Evolutionary conservation across 1,140 invertebrate genomes (phyloP).

Genomic region (Lucilia sericata): DNA sequence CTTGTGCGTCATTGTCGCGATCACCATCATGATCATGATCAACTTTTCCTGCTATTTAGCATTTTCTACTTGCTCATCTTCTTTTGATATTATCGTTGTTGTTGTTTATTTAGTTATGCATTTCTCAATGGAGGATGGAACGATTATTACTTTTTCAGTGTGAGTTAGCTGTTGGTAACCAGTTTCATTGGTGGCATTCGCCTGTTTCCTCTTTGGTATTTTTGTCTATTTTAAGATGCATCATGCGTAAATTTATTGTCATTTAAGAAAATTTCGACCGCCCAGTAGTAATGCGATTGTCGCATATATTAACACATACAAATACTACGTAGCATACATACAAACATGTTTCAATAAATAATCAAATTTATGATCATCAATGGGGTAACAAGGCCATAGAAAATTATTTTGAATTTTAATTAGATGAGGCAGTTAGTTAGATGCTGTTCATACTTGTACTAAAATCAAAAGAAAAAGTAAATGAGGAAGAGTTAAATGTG

Average conservation of each 20-base stretch:
- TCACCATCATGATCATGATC: background rate
- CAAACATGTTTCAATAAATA: background rate
- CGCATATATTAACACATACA: constrained; percentile 16
- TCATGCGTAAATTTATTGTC: constrained; percentile 20
- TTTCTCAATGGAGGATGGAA: constrained; percentile 21
- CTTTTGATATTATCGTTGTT: background rate
- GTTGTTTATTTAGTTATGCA: background rate
- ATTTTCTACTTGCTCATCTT: background rate
- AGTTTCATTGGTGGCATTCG: background rate
- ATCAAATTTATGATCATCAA: constrained; percentile 27
- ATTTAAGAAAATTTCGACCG: constrained; percentile 11
- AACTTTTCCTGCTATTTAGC: constrained; percentile 9
- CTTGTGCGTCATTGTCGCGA: background rate
- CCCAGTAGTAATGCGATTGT: constrained; percentile 26
- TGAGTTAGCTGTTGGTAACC: background rate
- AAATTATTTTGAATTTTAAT: constrained; percentile 1
- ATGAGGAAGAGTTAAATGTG: background rate
- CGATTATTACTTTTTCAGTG: background rate
- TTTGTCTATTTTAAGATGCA: constrained; percentile 10
- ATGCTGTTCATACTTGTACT: background rate
- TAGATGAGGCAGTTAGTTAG: background rate
- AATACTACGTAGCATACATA: background rate
- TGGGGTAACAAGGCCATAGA: constrained; percentile 19
- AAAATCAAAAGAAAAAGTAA: background rate
- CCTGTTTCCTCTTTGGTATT: background rate